A percentile compares a stretch with the other conserved stretches of the same genome.
phyloP scores from a whole-genome alignment of 2,888 invertebrate species.

The Ecliptopera silaceata region DNA sequence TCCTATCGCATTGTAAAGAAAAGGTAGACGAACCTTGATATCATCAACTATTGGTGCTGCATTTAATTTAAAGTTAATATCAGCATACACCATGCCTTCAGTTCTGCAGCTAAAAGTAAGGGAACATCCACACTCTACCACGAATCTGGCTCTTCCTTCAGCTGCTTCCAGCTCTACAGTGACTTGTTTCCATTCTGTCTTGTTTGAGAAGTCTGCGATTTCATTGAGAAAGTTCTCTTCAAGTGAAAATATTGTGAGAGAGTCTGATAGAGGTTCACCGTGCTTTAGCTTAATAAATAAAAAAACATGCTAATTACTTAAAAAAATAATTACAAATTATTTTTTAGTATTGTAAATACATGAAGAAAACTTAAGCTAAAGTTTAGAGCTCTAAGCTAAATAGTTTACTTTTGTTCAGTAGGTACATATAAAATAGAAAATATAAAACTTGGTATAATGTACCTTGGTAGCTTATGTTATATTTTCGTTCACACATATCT shows the following conservation, averaged over 20 bases:
- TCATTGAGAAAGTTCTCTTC: conserved; percentile 65
- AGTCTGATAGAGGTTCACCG: conserved; percentile 50
- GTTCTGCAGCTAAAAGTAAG: conserved; percentile 48
- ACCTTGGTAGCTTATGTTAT: too few relatives aligned
- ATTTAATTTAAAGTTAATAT: conserved; percentile 51
- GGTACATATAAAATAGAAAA: too few relatives aligned
- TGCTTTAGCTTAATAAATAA: conserved; percentile 42
- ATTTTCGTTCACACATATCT: too few relatives aligned
- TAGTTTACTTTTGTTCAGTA: too few relatives aligned
- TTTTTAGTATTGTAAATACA: too few relatives aligned
- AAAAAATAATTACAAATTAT: too few relatives aligned
- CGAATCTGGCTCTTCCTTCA: conserved; percentile 55
- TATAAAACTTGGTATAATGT: too few relatives aligned
- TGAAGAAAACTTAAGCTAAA: too few relatives aligned
- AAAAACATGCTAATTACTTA: too few relatives aligned
- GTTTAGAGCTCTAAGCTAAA: too few relatives aligned
- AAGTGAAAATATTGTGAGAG: conserved; percentile 53
- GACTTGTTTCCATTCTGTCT: conserved; percentile 53
- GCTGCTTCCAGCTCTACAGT: conserved; percentile 42
- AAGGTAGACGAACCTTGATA: conserved; percentile 42
- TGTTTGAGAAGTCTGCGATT: conserved; percentile 59
- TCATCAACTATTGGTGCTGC: conserved; percentile 41
- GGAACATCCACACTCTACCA: conserved; percentile 54
- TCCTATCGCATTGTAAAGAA: too few relatives aligned
- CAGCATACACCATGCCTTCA: conserved; percentile 51